Evolutionary conservation across 2,113 vertebrate genomes (phyloP).

Genomic region (Miniopterus natalensis): DNA sequence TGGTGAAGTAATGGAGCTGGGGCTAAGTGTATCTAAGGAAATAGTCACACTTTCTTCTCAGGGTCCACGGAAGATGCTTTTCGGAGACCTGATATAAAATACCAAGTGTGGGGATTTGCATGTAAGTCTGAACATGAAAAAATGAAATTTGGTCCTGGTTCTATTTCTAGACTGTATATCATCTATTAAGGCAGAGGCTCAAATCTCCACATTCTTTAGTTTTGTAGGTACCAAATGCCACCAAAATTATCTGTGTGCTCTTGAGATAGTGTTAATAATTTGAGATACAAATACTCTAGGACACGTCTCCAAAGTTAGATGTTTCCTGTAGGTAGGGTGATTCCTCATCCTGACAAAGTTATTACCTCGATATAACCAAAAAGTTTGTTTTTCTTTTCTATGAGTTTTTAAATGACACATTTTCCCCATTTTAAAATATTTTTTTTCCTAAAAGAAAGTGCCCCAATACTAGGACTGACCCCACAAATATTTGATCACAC

Average conservation of each 20-base stretch:
- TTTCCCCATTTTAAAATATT: not conserved
- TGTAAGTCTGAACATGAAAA: not conserved
- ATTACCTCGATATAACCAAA: not conserved
- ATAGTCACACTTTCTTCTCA: not conserved
- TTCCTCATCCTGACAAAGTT: not conserved
- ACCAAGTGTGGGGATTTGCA: not conserved
- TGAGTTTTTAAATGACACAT: conserved; percentile 17
- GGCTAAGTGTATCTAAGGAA: not conserved
- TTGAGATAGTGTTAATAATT: not conserved
- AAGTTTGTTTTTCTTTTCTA: not conserved
- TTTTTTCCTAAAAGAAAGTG: not conserved
- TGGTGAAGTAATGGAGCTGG: not conserved
- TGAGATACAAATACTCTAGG: not conserved
- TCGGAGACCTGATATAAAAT: not conserved
- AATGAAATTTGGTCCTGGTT: not conserved
- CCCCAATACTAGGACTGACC: not conserved
- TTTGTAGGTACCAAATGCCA: not conserved
- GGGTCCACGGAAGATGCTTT: not conserved
- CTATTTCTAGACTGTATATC: not conserved
- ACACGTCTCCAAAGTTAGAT: not conserved
- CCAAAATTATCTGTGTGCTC: not conserved
- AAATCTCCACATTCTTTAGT: not conserved
- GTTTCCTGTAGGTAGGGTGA: not conserved
- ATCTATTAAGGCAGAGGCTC: not conserved
- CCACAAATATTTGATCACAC: not conserved